Percentiles rank a stretch among this genome's conserved stretches.
These are phyloP conservation scores for Leptopterna dolabrata DNA, from an alignment of 2,888 invertebrate species.

Conservation along the genomic window DNA sequence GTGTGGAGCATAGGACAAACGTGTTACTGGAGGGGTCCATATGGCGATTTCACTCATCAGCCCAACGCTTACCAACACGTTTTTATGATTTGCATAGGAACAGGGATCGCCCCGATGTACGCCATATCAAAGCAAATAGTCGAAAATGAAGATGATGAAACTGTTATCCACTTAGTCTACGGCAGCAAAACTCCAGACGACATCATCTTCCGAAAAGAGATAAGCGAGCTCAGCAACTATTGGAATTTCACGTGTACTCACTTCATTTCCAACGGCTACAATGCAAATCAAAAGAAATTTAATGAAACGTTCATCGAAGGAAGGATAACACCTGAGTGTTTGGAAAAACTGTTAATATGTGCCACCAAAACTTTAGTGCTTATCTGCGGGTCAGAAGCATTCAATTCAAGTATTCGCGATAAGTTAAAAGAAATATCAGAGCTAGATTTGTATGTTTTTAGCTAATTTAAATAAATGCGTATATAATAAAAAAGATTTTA, in stretches of 20 bases:
- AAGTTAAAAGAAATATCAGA: not conserved
- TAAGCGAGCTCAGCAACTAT: slow-evolving; percentile 72
- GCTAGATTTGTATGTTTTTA: not conserved
- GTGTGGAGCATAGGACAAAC: slow-evolving; percentile 68
- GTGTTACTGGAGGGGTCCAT: slow-evolving; percentile 80
- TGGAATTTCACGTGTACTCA: slow-evolving; percentile 81
- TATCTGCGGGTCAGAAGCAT: slow-evolving; percentile 71
- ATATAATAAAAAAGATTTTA: no score
- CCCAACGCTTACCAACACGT: slow-evolving; percentile 68
- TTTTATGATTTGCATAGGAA: slow-evolving; percentile 76
- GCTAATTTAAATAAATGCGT: no score
- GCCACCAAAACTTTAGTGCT: slow-evolving; percentile 68
- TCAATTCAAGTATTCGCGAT: not conserved
- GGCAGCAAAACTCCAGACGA: slow-evolving; percentile 72
- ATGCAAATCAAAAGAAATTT: slow-evolving; percentile 42
- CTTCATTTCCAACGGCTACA: slow-evolving; percentile 69
- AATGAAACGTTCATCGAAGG: slow-evolving; percentile 68
- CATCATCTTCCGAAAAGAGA: slow-evolving; percentile 73
- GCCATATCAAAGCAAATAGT: slow-evolving; percentile 74
- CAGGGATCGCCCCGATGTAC: slow-evolving; percentile 79
- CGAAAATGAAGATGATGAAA: slow-evolving; percentile 76
- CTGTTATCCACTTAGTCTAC: slow-evolving; percentile 73
- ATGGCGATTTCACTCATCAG: slow-evolving; percentile 72
- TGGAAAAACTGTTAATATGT: slow-evolving; percentile 66
- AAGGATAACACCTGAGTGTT: slow-evolving; percentile 67